Evolutionary conservation across 2,113 vertebrate species (phyloP).

Genomic region (Myanophis thanlyinensis): DNA sequence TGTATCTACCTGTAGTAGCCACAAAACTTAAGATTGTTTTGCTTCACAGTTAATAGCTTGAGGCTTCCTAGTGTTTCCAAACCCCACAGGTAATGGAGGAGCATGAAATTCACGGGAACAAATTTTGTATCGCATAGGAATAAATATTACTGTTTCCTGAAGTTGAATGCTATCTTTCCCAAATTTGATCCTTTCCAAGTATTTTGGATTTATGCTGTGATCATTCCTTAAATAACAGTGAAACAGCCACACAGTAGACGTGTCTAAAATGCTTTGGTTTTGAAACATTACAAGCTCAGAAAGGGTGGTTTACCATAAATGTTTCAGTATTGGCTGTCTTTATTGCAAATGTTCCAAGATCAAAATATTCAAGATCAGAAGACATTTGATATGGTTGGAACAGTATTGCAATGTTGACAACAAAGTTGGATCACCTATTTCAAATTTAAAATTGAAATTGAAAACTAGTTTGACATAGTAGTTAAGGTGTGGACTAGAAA

Average conservation of each 20-base stretch:
- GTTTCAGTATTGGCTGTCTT: background rate
- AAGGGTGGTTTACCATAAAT: background rate
- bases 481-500: background rate
- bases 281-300: background rate
- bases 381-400: background rate
- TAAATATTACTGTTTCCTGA: background rate
- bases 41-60: background rate
- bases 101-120: background rate
- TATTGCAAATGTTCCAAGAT: background rate
- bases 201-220: background rate
- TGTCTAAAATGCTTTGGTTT: background rate
- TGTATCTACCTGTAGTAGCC: too few relatives aligned
- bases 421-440: background rate
- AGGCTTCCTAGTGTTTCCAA: background rate
- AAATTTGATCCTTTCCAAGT: background rate
- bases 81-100: background rate
- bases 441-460: background rate
- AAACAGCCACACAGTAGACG: background rate
- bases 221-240: background rate
- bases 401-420: background rate
- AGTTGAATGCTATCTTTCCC: background rate
- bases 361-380: background rate
- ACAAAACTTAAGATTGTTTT: background rate
- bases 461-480: background rate
- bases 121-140: background rate